Evolutionary conservation across 2,113 vertebrate genomes (phyloP), one percentile per base, ranked within the genome.

Genomic region (Hyperopisus bebe): DNA sequence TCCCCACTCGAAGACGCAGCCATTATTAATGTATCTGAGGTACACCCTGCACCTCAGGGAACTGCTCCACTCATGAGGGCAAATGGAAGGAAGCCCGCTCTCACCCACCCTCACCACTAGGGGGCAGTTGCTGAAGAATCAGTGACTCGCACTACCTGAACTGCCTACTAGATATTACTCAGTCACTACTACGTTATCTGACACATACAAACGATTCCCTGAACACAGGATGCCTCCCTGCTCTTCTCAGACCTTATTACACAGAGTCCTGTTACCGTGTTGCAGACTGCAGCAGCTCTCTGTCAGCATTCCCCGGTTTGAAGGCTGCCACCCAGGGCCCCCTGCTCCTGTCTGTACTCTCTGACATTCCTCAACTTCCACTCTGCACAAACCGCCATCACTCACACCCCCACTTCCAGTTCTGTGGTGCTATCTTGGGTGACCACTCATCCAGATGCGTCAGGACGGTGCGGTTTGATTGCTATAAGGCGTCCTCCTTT

Each of bases 1-100:
- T 95, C 91, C 94, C 77, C 9, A 31, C 62, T 55, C 47, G 1
- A 17, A 87, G 46, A 74, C 35, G 4, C 44, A 88, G 87, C 89
- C 90, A 47, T 91, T 89, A 74, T 89, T 90, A 88, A 93, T 88
- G 86, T 91, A 86, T 90, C 91, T 62, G 50, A 50, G 88, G 62
- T 82, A 82, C 77, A 82, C 84, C 51, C 70, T 90, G 15, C 50
- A 86, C 77, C 89, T 88, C 85, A 90, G 91, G 90, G 90, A 90
- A 88, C 85, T 70, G 88, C 91, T 92, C 91, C 86, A 92, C 91
- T 92, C 91, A 85, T 89, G 90, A 92, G 90, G 89, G 50, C 86
- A 88, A 86, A 87, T 89, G 50, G 35, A 55, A 39, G 7, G 15
- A 50, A 24, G 35, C 3, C 35, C 11, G 10, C 17, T 2, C 44